Conservation (phyloP, 23 tunicate species). For the Halocynthia aurantium region DNA sequence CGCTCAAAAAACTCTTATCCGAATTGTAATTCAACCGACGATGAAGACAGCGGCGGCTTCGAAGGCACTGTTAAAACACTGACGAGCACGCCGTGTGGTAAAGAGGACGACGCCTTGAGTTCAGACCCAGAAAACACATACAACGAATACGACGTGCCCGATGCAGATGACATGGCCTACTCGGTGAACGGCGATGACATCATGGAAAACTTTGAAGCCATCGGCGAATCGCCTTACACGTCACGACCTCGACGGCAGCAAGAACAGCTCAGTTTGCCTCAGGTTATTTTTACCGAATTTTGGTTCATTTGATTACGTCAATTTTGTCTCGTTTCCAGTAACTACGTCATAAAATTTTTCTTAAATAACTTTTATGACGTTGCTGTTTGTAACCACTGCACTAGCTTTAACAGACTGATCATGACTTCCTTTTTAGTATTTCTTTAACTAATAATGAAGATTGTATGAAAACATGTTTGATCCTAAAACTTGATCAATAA, state of each 20-base stretch:
- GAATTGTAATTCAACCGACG: too few species aligned
- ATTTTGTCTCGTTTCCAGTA: too few species aligned
- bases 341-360: too few species aligned
- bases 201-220: constrained; percentile 71
- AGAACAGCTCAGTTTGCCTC: neutral
- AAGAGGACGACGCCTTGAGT: constrained; percentile 46
- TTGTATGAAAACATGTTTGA: neutral
- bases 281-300: neutral
- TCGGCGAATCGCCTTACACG: constrained; percentile 36
- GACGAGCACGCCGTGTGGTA: neutral
- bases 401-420: too few species aligned
- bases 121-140: constrained; percentile 93
- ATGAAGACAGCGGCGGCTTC: too few species aligned
- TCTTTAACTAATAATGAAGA: too few species aligned
- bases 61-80: too few species aligned
- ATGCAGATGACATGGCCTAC: constrained; percentile 43
- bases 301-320: too few species aligned
- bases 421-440: too few species aligned
- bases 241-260: neutral
- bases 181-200: constrained; percentile 19
- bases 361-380: too few species aligned
- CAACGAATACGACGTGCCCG: constrained; percentile 90
- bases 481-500: neutral
- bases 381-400: too few species aligned
- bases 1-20: too few species aligned